phyloP scores from a whole-genome alignment of 1,140 invertebrate genomes.

The Drosophila melanogaster region DNA sequence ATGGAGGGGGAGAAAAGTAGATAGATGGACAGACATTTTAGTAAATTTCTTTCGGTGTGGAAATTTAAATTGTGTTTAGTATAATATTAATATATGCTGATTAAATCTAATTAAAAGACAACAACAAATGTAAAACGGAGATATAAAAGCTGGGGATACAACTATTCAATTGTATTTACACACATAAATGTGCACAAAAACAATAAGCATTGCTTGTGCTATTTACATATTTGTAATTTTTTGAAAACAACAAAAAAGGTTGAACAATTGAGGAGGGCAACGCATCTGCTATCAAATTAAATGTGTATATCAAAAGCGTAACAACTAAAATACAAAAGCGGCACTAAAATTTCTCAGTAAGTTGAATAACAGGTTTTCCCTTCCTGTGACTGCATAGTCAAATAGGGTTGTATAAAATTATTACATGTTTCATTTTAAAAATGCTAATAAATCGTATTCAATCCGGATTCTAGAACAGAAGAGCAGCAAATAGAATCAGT shows the following conservation, averaged over 20 bases:
- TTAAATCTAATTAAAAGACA: conserved; percentile 21
- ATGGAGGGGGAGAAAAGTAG: conserved; percentile 12
- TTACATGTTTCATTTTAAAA: too few species aligned
- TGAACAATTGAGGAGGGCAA: neutral
- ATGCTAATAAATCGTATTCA: too few species aligned
- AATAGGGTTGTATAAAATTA: too few species aligned
- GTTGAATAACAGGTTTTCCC: too few species aligned
- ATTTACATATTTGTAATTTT: conserved; percentile 1
- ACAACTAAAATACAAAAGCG: neutral
- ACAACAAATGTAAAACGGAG: conserved; percentile 2
- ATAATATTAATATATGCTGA: conserved; percentile 13
- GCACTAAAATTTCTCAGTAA: too few species aligned
- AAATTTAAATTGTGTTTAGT: conserved; percentile 1
- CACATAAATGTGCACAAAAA: conserved; percentile 13
- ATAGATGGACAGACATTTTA: conserved; percentile 29
- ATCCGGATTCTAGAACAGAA: too few species aligned
- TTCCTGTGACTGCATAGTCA: too few species aligned
- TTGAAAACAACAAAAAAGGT: neutral
- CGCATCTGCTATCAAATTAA: conserved; percentile 18
- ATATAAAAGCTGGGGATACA: neutral
- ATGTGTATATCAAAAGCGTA: neutral
- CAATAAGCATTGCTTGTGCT: too few species aligned
- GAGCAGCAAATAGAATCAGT: too few species aligned
- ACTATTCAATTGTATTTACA: conserved; percentile 17
- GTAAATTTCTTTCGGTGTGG: conserved; percentile 8